These are phyloP conservation scores for Spilarctia lutea DNA, from an alignment of 2,888 invertebrate genomes.

Conservation along the genomic window DNA sequence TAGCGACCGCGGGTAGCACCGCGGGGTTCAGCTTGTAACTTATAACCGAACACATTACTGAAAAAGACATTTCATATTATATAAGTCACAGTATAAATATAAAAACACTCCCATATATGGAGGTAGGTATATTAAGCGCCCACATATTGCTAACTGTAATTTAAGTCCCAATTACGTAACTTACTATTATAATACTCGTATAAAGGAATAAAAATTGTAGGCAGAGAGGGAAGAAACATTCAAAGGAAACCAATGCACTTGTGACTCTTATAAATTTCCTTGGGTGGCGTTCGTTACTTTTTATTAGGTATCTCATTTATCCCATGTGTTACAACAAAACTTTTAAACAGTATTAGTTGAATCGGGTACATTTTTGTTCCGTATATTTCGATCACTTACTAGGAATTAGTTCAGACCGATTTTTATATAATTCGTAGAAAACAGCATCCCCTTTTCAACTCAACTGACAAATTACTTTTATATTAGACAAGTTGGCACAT, in stretches of 20 bases:
- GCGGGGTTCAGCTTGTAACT: no score
- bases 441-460: slow-evolving; percentile 31
- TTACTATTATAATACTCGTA: no score
- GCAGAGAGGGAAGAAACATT: neutral
- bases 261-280: neutral
- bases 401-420: slow-evolving; percentile 53
- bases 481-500: slow-evolving; percentile 39
- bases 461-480: slow-evolving; percentile 48
- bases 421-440: slow-evolving; percentile 57
- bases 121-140: no score
- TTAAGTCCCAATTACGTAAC: no score
- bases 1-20: no score
- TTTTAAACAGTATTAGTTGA: neutral
- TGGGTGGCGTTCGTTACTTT: neutral
- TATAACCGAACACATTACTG: no score
- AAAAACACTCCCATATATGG: no score
- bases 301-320: neutral
- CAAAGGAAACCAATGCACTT: neutral
- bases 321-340: neutral
- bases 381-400: slow-evolving; percentile 30
- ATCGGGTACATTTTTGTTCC: slow-evolving; percentile 18
- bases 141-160: no score
- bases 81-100: no score
- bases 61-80: no score
- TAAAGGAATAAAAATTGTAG: no score